These are phyloP conservation scores for Parapristionchus giblindavisi DNA, from an alignment of 2,888 invertebrate genomes.

Conservation along the genomic window DNA sequence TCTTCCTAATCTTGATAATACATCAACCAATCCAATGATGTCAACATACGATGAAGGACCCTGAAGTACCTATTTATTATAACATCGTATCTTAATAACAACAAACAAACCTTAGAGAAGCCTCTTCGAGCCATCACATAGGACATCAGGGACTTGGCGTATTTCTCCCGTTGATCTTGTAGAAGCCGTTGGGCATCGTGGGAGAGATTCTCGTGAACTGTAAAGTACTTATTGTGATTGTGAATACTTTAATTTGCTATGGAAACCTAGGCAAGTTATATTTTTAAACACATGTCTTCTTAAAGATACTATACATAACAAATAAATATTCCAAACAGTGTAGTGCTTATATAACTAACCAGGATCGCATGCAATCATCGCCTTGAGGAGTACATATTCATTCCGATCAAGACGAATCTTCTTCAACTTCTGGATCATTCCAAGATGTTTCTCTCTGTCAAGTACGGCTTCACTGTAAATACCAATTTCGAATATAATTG, in stretches of 20 bases:
- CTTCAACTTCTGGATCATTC: slow-evolving; percentile 5
- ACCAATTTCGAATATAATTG: too few species aligned
- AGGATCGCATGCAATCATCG: slow-evolving; percentile 19
- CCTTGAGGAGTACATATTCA: slow-evolving; percentile 18
- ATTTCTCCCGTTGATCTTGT: not conserved
- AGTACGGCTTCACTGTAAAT: slow-evolving; percentile 13
- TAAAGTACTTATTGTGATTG: not conserved
- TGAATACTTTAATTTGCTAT: not conserved
- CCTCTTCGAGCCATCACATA: slow-evolving; percentile 15
- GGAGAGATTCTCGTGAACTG: not conserved
- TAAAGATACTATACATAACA: not conserved
- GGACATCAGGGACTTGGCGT: slow-evolving; percentile 23
- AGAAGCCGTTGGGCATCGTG: not conserved
- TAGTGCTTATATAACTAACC: not conserved
- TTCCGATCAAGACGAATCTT: slow-evolving; percentile 3
- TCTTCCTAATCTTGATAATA: not conserved
- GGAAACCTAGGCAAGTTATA: not conserved
- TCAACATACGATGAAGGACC: slow-evolving; percentile 12
- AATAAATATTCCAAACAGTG: not conserved
- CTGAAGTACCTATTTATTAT: not conserved
- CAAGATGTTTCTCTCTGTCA: slow-evolving; percentile 21
- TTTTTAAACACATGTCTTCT: not conserved
- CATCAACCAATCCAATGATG: not conserved
- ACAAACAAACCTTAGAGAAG: not conserved
- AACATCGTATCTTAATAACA: not conserved